These are phyloP conservation scores for Amphipyra tragopoginis DNA, from an alignment of 2,888 invertebrate genomes.

Conservation along the genomic window DNA sequence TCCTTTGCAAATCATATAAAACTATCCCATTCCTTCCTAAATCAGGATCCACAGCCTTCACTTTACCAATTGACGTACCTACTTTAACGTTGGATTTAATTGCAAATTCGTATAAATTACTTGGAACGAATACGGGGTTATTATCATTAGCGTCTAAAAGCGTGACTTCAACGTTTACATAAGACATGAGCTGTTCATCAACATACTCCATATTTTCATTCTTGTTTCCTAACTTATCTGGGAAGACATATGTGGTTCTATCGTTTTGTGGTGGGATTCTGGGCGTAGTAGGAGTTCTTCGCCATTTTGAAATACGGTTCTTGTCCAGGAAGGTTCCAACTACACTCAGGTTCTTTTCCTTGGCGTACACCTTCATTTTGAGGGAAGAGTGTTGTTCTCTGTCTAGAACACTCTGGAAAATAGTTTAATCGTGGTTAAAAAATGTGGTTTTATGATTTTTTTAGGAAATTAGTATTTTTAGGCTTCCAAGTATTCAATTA, in stretches of 20 bases:
- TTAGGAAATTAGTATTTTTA: neutral
- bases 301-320: slow-evolving; percentile 82
- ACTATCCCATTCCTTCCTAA: slow-evolving; percentile 93
- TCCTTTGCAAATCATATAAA: slow-evolving; percentile 92
- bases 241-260: slow-evolving; percentile 85
- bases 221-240: slow-evolving; percentile 81
- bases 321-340: slow-evolving; percentile 87
- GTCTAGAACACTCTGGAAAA: slow-evolving; percentile 92
- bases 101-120: slow-evolving; percentile 94
- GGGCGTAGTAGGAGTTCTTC: slow-evolving; percentile 71
- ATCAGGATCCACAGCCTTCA: slow-evolving; percentile 95
- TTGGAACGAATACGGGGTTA: slow-evolving; percentile 95
- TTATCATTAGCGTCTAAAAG: slow-evolving; percentile 97
- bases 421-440: neutral
- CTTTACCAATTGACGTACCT: slow-evolving; percentile 94
- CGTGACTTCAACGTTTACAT: slow-evolving; percentile 94
- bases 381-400: slow-evolving; percentile 93
- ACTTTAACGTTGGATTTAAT: slow-evolving; percentile 92
- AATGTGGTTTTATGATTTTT: no score
- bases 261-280: slow-evolving; percentile 71
- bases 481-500: no score
- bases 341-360: slow-evolving; percentile 93
- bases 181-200: slow-evolving; percentile 85
- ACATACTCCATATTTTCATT: slow-evolving; percentile 83
- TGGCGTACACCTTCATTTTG: slow-evolving; percentile 93